Base-by-base conservation (phyloP, 2,888 invertebrate species). In the Endotricha flammealis region DNA sequence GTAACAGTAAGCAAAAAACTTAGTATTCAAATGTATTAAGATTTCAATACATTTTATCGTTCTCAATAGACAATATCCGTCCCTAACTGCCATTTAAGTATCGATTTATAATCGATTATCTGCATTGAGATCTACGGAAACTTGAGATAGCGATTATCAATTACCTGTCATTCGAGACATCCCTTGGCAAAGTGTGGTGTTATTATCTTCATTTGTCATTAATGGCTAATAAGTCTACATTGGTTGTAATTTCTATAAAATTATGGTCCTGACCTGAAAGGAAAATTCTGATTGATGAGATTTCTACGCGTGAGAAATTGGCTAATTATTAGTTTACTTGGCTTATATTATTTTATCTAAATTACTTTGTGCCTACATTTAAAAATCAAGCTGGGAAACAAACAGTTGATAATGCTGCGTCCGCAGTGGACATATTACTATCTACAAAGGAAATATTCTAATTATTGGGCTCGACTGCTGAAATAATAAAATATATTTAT, bases 21-120 rank as follows among this genome's bases (percentile, higher is more conserved):
- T n/a, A n/a, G n/a, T n/a, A n/a, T n/a, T n/a, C n/a, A 20, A 4
- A 20, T 8, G 20, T 20, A 20, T 20, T 20, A 20, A 20, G 20
- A 20, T 20, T 20, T 20, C 20, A 20, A 20, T 20, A 8, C 8
- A 20, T 20, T 20, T 20, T 20, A 20, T 20, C 20, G 20, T 6
- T 20, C 20, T 20, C 20, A n/a, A 20, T 20, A n/a, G 20, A 20
- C n/a, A 20, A 20, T 20, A 20, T 20, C 20, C 41, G 44, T 35
- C 36, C 27, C 35, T 30, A 34, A 42, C 38, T 42, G 38, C 36
- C 38, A 36, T 37, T 38, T 37, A 36, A 38, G 20, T 30, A 32
- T 41, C 41, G 38, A 44, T 41, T 42, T 32, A 40, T 40, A 25
- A 31, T 37, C 28, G 33, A 40, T 45, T 41, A 46, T 48, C 45